Base-by-base conservation (phyloP, 2,113 vertebrate species). In the Dermatemys mawii region DNA sequence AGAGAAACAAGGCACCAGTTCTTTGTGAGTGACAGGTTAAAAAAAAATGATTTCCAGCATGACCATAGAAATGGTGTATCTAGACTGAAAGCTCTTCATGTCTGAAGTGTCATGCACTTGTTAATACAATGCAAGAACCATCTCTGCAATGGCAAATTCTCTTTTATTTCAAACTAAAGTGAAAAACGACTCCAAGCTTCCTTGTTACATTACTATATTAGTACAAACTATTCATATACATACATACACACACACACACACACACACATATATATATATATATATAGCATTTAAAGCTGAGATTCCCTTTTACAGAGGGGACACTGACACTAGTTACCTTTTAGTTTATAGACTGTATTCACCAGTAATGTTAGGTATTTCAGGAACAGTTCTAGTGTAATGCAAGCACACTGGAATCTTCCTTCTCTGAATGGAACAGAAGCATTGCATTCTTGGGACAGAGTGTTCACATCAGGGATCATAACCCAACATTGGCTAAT, bases 41-140 rank as follows among this genome's bases (percentile, higher is more conserved):
- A 8, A 81, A 92, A 96, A 83, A 94, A 95, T 11, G 9, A 76
- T 51, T 88, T 84, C 50, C 78, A 88, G 50, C 57, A 19, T 80
- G 70, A 88, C 78, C 87, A 84, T 82, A 85, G 35, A n/a, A 41
- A 89, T 87, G 49, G 24, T 46, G 93, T 82, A 90, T 50, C 63
- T 83, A 89, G 88, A 93, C 0, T 88, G 87, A 26, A 86, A 89
- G 87, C 78, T 87, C 79, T 48, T 79, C 70, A 75, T 44, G 38
- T 44, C 4, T 78, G 91, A 87, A 91, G 57, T 57, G 67, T 82
- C 67, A 48, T 83, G 84, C 95, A 88, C 51, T 87, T 60, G 46
- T 85, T 76, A 87, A 11, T 81, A 84, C 87, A 76, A 80, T 85
- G 51, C 82, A 94, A 78, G 83, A 95, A 95, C 91, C 92, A 92